These are phyloP conservation scores for Synanceia verrucosa DNA, from an alignment of 2,797 vertebrate genomes.

Conservation along the genomic window DNA sequence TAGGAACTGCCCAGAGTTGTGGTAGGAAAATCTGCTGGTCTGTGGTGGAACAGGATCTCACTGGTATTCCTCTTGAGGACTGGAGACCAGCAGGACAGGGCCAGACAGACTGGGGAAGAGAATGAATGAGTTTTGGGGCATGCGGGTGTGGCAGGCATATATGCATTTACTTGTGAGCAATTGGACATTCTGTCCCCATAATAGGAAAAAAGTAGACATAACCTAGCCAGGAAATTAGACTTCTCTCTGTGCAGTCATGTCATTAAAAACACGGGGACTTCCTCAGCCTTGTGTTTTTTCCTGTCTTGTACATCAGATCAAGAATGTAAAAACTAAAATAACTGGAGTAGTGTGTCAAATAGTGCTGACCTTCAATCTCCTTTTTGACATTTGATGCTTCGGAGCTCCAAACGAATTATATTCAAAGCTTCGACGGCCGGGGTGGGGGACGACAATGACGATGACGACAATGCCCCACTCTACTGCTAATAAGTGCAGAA, in stretches of 20 bases:
- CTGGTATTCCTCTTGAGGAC: slow-evolving; percentile 47
- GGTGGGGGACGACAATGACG: too few relatives aligned
- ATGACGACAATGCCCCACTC: too few relatives aligned
- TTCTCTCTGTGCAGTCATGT: slow-evolving; percentile 20
- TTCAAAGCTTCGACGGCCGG: too few relatives aligned
- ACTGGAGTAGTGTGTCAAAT: slow-evolving; percentile 23
- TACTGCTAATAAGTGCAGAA: too few relatives aligned
- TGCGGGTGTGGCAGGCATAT: slow-evolving; percentile 9
- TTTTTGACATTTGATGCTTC: too few relatives aligned
- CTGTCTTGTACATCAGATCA: slow-evolving; percentile 18
- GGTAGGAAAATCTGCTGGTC: slow-evolving; percentile 67
- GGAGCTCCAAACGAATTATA: too few relatives aligned
- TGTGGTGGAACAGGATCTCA: slow-evolving; percentile 40
- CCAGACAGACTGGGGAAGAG: neutral
- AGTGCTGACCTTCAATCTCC: too few relatives aligned
- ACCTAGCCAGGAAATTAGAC: slow-evolving; percentile 47
- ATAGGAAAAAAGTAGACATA: slow-evolving; percentile 55
- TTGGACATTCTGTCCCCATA: slow-evolving; percentile 31
- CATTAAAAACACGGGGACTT: slow-evolving; percentile 30
- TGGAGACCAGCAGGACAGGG: slow-evolving; percentile 7
- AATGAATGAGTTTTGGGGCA: neutral
- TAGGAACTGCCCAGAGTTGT: slow-evolving; percentile 38
- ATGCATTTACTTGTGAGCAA: neutral
- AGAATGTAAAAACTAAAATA: slow-evolving; percentile 6
- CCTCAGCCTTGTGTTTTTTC: slow-evolving; percentile 25